These are phyloP conservation scores for Cromileptes altivelis DNA, from an alignment of 2,113 vertebrate genomes.

Conservation along the genomic window DNA sequence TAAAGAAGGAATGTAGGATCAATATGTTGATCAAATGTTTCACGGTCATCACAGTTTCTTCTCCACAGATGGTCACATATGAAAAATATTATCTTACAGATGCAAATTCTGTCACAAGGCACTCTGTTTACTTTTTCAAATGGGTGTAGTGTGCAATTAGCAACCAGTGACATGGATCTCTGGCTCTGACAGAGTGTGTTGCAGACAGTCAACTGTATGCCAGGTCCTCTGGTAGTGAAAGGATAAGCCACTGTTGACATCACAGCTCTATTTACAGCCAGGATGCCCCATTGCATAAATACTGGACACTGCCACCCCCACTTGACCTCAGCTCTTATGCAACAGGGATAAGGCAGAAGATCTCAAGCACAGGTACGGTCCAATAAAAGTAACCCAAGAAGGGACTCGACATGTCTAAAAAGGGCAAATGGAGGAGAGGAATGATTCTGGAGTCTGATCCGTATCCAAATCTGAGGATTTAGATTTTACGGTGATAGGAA, in stretches of 20 bases:
- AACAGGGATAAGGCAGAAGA: conserved; percentile 26
- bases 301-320: conserved; percentile 34
- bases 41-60: not conserved
- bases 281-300: conserved; percentile 22
- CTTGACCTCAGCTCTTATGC: conserved; percentile 38
- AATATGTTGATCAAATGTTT: not conserved
- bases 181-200: not conserved
- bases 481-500: conserved; percentile 15
- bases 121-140: not conserved
- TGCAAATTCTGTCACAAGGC: not conserved
- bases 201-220: conserved; percentile 20
- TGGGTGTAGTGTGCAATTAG: not conserved
- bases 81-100: not conserved
- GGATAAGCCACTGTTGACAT: conserved; percentile 35
- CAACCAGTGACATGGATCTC: not conserved
- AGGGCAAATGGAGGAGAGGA: not conserved
- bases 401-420: not conserved
- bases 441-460: not conserved
- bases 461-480: conserved; percentile 12
- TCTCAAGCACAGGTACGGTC: not conserved
- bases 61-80: not conserved
- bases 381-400: not conserved
- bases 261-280: conserved; percentile 42
- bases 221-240: conserved; percentile 1
- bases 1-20: not conserved